Base-by-base conservation (phyloP, 1,140 invertebrate genomes). In the Fopius arisanus region DNA sequence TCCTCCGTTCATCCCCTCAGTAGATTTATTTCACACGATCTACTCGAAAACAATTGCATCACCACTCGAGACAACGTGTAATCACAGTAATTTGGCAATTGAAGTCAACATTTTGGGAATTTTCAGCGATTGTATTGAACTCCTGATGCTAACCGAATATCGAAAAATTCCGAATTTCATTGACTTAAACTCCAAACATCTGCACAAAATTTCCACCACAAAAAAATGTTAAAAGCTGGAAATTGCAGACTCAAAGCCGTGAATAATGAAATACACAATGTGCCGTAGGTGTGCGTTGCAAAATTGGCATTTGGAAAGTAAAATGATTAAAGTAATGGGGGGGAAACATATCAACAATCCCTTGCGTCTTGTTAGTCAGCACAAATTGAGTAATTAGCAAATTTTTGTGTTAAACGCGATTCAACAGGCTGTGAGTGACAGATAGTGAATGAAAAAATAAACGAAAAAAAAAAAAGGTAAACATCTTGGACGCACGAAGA, bases 291-390 rank as follows among this genome's bases (percentile, higher is more conserved):
- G 43, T 51, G 23, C 26, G 12, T 59, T 59, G 54, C 23, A 72
- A 28, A 72, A 66, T 74, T 59, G 28, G 19, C 67, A 54, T 59
- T 70, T 43, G 28, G 54, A 33, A 3, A 59, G 72, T 48, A 31
- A 63, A 62, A 62, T 59, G 5, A 33, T 41, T 16, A 71, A n/a
- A 75, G 62, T 26, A 59, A 67, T 59, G 54, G 65, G 33, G 54
- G 51, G 19, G 48, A 71, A 70, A 73, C 43, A 67, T 70, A 23
- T 76, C 72, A 73, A 59, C 43, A 76, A 73, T 76, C 67, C 72
- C 70, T 74, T 70, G 76, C 70, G 65, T 62, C 28, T 23, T 40
- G 70, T 77, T 77, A 77, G 75, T 73, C 48, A 77, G 72, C 72
- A 72, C 62, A 77, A 77, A 73, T 71, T 59, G 63, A 70, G 31